Evolutionary conservation across 1,140 invertebrate genomes (phyloP), one percentile per base, ranked within the genome.

Genomic region (Trichonephila clavipes): DNA sequence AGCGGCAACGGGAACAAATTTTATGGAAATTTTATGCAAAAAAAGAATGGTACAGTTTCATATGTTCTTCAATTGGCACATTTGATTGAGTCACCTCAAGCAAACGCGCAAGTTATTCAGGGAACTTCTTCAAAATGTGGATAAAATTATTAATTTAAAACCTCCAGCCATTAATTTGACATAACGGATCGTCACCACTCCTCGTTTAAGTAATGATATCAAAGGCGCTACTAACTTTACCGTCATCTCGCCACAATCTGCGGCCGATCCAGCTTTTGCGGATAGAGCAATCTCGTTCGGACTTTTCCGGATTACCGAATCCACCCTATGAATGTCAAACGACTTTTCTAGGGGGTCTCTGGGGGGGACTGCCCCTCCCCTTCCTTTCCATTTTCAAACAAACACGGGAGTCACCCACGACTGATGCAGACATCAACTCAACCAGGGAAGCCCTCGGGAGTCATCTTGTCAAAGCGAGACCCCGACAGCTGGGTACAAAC

Each of bases 391-490:
- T 88, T 88, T 88, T 59, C 89, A 90, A 90, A 90, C 89, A 90
- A 90, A 90, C 72, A 81, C 89, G 89, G 44, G 89, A 90, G 89
- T 90, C 89, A 82, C 89, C 69, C 69, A 61, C 62, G 34, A 18
- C 69, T 61, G 72, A 82, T 81, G 69, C 69, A 81, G 88, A 89
- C 88, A 89, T 89, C 88, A 89, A 16, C 28, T 51, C 19, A 62
- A 44, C 62, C 64, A 24, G 58, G 58, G 16, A 69, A 21, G 21
- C 82, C 82, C 82, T 3, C n/a, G 89, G 89, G 89, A 90, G 89
- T 90, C 89, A 90, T 90, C 89, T 81, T 62, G 89, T 90, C 89
- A 90, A 90, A 90, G 66, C 89, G 69, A 90, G 89, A 82, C 51
- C 69, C 59, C 89, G 89, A 90, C 89, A 90, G 89, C 89, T 90